Percentiles rank a stretch among this genome's conserved stretches.
These are phyloP conservation scores for Leptinotarsa lineolata DNA, from an alignment of 1,140 invertebrate genomes.

Conservation along the genomic window DNA sequence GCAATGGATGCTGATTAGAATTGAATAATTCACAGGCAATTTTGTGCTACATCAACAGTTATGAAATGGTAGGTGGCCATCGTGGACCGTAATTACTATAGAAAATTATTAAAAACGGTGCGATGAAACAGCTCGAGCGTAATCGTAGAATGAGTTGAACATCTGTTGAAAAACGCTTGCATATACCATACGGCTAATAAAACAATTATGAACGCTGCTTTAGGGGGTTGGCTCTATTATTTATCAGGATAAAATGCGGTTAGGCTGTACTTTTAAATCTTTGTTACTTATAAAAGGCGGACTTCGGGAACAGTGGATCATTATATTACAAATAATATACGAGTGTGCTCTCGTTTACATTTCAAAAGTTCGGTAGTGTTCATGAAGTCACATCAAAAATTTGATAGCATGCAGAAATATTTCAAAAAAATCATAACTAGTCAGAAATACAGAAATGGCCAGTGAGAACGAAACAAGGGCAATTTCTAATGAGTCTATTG, in stretches of 20 bases:
- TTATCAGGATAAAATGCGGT: not conserved
- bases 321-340: too few species aligned
- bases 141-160: not conserved
- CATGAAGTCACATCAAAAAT: too few species aligned
- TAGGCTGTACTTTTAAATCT: not conserved
- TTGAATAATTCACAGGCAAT: conserved; percentile 9
- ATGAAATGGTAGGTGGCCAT: not conserved
- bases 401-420: too few species aligned
- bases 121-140: not conserved
- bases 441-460: too few species aligned
- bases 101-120: conserved; percentile 14
- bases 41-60: conserved; percentile 6
- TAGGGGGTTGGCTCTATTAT: not conserved
- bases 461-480: too few species aligned
- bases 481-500: too few species aligned
- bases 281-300: too few species aligned
- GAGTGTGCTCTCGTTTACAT: too few species aligned
- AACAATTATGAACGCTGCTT: conserved; percentile 3
- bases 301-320: too few species aligned
- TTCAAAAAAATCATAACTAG: too few species aligned
- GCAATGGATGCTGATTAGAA: not conserved
- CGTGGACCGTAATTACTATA: not conserved
- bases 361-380: too few species aligned
- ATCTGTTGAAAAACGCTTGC: conserved; percentile 4
- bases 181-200: not conserved